These are phyloP conservation scores for Anguilla marmorata DNA, from an alignment of 2,797 vertebrate species.

Conservation along the genomic window DNA sequence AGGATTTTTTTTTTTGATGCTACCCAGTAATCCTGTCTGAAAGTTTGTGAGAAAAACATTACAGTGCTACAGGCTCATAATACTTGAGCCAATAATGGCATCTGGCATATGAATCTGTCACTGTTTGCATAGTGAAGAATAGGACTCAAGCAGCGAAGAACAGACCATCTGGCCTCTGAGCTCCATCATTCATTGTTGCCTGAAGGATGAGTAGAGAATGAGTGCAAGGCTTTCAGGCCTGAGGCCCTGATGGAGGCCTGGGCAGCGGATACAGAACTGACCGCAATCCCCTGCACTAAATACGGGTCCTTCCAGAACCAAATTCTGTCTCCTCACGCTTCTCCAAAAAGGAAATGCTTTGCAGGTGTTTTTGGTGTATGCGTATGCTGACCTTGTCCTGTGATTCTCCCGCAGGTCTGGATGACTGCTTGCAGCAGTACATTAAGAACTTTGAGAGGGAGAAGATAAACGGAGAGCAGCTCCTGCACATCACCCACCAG, in stretches of 20 bases:
- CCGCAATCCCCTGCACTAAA: background rate
- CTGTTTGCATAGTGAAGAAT: slow-evolving; percentile 11
- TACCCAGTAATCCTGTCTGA: background rate
- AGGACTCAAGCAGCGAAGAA: background rate
- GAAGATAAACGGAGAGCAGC: slow-evolving; percentile 76
- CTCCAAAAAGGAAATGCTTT: background rate
- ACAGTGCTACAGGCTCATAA: background rate
- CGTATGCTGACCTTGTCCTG: background rate
- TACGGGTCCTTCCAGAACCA: background rate
- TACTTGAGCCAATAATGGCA: slow-evolving; percentile 17
- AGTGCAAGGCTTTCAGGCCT: background rate
- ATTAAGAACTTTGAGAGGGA: slow-evolving; percentile 80
- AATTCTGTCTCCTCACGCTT: background rate
- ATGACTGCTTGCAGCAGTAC: slow-evolving; percentile 78
- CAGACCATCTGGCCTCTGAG: slow-evolving; percentile 15
- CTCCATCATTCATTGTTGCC: background rate
- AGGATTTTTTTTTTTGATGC: background rate
- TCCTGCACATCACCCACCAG: slow-evolving; percentile 79
- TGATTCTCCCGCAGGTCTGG: slow-evolving; percentile 64
- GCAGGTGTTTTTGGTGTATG: background rate
- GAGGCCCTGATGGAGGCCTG: background rate
- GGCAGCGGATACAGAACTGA: background rate
- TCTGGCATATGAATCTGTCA: slow-evolving; percentile 22
- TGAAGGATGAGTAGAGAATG: background rate
- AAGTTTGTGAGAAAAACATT: background rate